phyloP scores from a whole-genome alignment of 2,797 vertebrate genomes.

The Rhinichthys osculus region DNA sequence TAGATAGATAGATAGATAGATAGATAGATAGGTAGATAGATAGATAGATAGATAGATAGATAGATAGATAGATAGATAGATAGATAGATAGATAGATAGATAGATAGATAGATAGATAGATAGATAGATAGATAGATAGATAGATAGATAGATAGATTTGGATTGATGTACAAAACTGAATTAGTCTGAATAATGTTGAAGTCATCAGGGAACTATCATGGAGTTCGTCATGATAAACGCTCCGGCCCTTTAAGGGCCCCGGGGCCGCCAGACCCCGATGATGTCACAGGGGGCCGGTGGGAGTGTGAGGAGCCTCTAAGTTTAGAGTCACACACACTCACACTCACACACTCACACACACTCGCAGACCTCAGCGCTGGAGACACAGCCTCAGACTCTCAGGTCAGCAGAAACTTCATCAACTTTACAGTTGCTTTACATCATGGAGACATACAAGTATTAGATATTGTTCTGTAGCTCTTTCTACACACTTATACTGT shows the following conservation, averaged over 20 bases:
- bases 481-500: background rate
- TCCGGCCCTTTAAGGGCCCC: conserved; percentile 19
- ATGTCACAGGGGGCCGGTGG: conserved; percentile 41
- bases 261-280: background rate
- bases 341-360: conserved; percentile 35
- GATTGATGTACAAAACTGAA: too few relatives aligned
- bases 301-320: conserved; percentile 63
- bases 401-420: conserved; percentile 18
- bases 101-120: too few relatives aligned
- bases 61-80: too few relatives aligned
- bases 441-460: background rate
- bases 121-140: too few relatives aligned
- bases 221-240: background rate
- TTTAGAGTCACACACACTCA: conserved; percentile 61
- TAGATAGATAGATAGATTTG: too few relatives aligned
- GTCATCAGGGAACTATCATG: background rate
- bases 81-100: too few relatives aligned
- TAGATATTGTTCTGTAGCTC: background rate
- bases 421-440: background rate
- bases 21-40: too few relatives aligned
- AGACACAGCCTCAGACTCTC: background rate
- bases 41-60: too few relatives aligned
- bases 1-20: too few relatives aligned
- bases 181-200: too few relatives aligned
- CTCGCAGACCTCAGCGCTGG: background rate